These are phyloP conservation scores for Cepaea hortensis DNA, from an alignment of 2,888 invertebrate genomes.

Conservation along the genomic window DNA sequence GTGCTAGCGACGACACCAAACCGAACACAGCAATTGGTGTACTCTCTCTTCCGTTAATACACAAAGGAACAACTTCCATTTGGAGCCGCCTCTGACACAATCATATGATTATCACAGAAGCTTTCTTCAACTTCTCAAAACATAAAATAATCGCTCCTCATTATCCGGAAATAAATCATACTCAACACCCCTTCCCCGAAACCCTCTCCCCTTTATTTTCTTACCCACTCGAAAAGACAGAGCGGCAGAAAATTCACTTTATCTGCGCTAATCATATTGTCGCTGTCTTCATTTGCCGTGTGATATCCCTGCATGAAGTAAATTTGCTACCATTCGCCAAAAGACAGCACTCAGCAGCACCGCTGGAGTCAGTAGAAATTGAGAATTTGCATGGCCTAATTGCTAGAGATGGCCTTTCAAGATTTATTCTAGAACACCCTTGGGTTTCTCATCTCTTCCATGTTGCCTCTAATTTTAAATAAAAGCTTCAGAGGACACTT, in stretches of 20 bases:
- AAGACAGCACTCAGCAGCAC: conserved; percentile 1
- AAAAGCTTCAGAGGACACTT: conserved; percentile 20
- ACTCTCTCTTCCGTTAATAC: no score
- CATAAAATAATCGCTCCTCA: neutral
- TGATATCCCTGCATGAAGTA: conserved; percentile 28
- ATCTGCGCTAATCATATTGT: neutral
- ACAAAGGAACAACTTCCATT: no score
- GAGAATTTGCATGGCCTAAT: conserved; percentile 47
- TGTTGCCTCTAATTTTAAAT: conserved; percentile 1
- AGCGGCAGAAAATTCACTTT: neutral
- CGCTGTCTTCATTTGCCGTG: conserved; percentile 18
- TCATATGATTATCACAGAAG: no score
- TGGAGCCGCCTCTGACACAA: no score
- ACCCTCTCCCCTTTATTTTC: no score
- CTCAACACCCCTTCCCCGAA: no score
- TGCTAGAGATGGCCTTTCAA: conserved; percentile 20
- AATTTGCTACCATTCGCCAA: conserved; percentile 23
- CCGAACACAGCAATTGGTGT: no score
- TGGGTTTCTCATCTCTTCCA: neutral
- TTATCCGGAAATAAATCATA: neutral
- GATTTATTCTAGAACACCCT: conserved; percentile 1
- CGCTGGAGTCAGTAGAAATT: conserved; percentile 26
- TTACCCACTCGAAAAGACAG: neutral
- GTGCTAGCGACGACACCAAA: no score
- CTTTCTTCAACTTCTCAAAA: no score